A percentile compares a stretch with the other conserved stretches of the same genome.
These are phyloP conservation scores for Spheniscus mendiculus DNA, from an alignment of 2,113 vertebrate genomes.

Conservation along the genomic window DNA sequence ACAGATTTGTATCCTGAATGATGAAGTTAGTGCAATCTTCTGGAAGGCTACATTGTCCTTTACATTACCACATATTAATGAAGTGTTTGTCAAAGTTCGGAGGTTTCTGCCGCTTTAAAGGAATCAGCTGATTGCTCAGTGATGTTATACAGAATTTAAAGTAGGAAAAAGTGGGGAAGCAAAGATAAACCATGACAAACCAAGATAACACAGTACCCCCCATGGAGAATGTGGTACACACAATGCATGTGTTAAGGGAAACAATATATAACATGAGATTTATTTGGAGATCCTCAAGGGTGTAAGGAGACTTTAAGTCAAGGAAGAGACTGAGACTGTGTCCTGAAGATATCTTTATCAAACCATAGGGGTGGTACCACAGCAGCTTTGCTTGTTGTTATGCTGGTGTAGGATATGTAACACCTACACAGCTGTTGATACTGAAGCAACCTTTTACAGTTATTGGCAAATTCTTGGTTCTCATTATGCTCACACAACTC, in stretches of 20 bases:
- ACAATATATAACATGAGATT: neutral
- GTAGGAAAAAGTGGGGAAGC: neutral
- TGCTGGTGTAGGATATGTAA: neutral
- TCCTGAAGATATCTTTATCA: neutral
- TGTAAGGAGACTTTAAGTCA: neutral
- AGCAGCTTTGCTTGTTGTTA: neutral
- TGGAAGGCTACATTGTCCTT: neutral
- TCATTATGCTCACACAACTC: neutral
- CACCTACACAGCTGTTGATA: rapidly evolving
- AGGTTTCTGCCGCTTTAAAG: neutral
- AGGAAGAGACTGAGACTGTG: neutral
- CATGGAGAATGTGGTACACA: neutral
- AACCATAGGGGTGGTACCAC: neutral
- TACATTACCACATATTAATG: neutral
- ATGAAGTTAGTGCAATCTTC: neutral
- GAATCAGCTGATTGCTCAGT: neutral
- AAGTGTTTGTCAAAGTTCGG: neutral
- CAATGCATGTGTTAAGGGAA: neutral
- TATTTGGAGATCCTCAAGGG: neutral
- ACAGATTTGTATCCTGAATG: neutral
- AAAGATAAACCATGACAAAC: neutral
- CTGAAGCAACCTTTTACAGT: neutral
- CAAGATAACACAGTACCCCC: neutral
- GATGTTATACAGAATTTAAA: neutral
- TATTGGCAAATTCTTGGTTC: neutral